Percentiles rank a stretch among this genome's conserved stretches.
These are phyloP conservation scores for Ostrea edulis DNA, from an alignment of 1,140 invertebrate species.

Conservation along the genomic window DNA sequence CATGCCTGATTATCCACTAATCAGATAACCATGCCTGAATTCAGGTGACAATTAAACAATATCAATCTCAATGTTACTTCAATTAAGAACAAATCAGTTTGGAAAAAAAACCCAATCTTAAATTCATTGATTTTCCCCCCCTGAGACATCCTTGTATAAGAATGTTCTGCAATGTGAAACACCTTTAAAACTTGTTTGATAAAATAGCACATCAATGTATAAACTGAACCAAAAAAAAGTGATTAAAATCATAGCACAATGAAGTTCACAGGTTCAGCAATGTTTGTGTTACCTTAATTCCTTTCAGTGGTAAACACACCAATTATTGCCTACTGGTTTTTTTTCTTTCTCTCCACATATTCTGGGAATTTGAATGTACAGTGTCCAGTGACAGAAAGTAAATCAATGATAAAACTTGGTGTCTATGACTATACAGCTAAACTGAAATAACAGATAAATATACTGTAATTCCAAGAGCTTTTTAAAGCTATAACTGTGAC, in stretches of 20 bases:
- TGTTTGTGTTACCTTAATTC: not conserved
- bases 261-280: not conserved
- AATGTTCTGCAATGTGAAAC: not conserved
- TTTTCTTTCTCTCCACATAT: not conserved
- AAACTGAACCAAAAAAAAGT: not conserved
- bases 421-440: too few species aligned
- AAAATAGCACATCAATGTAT: not conserved
- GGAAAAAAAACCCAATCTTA: not conserved
- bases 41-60: constrained; percentile 29
- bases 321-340: not conserved
- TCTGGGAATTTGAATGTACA: not conserved
- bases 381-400: not conserved
- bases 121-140: not conserved
- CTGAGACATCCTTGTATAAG: not conserved
- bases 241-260: not conserved
- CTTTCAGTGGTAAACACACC: not conserved
- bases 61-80: not conserved
- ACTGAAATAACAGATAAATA: too few species aligned
- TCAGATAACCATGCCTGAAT: constrained; percentile 21
- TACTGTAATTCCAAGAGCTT: too few species aligned
- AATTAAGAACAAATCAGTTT: not conserved
- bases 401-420: too few species aligned
- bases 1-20: not conserved
- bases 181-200: not conserved
- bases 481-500: too few species aligned